Evolutionary conservation across 1,140 invertebrate genomes (phyloP).

Genomic region (Thalassaphorura encarpata): DNA sequence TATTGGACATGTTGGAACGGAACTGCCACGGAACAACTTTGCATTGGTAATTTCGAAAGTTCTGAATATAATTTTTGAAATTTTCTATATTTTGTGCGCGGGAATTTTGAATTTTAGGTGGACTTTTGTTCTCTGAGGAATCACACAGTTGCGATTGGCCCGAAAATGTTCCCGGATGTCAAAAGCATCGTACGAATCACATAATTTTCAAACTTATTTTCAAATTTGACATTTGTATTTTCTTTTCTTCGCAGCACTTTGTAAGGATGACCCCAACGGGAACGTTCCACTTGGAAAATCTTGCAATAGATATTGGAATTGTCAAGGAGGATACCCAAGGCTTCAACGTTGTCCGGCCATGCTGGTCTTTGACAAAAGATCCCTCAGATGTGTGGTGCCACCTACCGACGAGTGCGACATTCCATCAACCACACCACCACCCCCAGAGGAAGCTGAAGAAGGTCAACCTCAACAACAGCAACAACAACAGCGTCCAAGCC

Average conservation of each 20-base stretch:
- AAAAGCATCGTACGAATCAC: conserved; percentile 75
- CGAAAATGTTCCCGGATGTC: conserved; percentile 80
- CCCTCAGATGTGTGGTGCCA: conserved; percentile 71
- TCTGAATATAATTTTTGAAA: not conserved
- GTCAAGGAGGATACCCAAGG: conserved; percentile 81
- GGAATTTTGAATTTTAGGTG: too few species aligned
- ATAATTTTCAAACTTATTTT: too few species aligned
- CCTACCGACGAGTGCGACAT: conserved; percentile 78
- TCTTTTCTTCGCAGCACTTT: conserved; percentile 54
- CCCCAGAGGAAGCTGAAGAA: conserved; percentile 42
- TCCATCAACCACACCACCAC: conserved; percentile 60
- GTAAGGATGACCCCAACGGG: conserved; percentile 76
- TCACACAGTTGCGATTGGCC: conserved; percentile 87
- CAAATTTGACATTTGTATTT: not conserved
- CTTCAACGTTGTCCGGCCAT: conserved; percentile 80
- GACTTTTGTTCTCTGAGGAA: conserved; percentile 78
- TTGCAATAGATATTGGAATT: conserved; percentile 87
- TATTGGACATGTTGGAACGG: conserved; percentile 95
- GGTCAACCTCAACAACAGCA: conserved; percentile 4
- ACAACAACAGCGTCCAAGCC: not conserved
- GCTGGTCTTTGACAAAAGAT: conserved; percentile 75
- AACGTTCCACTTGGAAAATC: conserved; percentile 69
- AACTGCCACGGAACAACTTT: conserved; percentile 82
- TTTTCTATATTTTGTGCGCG: conserved; percentile 34
- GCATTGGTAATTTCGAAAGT: conserved; percentile 70